Conservation (phyloP, 2,888 invertebrate species). For the Drosophila anomalipes region DNA sequence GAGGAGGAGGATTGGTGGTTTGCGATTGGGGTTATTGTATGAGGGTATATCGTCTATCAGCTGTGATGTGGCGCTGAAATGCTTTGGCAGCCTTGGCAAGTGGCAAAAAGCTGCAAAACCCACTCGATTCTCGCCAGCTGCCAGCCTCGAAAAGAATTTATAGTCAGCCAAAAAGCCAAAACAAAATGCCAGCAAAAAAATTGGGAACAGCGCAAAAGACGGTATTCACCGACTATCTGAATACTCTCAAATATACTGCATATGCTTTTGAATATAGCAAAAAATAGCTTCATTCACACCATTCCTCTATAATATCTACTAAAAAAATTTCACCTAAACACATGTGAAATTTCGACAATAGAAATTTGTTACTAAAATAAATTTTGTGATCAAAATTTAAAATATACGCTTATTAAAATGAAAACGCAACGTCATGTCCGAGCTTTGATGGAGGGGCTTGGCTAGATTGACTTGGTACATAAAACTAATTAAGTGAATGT, state of each 20-base stretch:
- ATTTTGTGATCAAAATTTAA: not conserved
- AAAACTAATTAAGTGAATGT: not conserved
- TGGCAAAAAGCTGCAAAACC: conserved; percentile 57
- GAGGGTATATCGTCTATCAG: conserved; percentile 51
- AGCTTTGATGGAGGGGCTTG: not conserved
- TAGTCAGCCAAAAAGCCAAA: conserved; percentile 57
- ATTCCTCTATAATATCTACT: too few species aligned
- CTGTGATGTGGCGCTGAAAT: conserved; percentile 55
- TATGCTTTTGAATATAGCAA: too few species aligned
- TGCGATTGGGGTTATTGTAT: not conserved
- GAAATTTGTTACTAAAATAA: not conserved
- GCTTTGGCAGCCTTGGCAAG: conserved; percentile 60
- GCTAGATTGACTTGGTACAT: not conserved
- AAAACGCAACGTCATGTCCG: not conserved
- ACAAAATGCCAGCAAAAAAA: conserved; percentile 45
- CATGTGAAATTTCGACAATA: not conserved
- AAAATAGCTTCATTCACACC: too few species aligned
- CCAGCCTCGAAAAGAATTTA: conserved; percentile 45
- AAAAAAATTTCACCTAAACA: not conserved
- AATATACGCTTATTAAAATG: not conserved
- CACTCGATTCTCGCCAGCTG: conserved; percentile 57
- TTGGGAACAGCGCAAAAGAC: not conserved
- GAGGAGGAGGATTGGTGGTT: not conserved
- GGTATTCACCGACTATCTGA: not conserved
- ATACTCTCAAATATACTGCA: not conserved